A percentile compares a stretch with the other conserved stretches of the same genome.
These are phyloP conservation scores for Lacanobia oleracea DNA, from an alignment of 2,888 invertebrate genomes.

Conservation along the genomic window DNA sequence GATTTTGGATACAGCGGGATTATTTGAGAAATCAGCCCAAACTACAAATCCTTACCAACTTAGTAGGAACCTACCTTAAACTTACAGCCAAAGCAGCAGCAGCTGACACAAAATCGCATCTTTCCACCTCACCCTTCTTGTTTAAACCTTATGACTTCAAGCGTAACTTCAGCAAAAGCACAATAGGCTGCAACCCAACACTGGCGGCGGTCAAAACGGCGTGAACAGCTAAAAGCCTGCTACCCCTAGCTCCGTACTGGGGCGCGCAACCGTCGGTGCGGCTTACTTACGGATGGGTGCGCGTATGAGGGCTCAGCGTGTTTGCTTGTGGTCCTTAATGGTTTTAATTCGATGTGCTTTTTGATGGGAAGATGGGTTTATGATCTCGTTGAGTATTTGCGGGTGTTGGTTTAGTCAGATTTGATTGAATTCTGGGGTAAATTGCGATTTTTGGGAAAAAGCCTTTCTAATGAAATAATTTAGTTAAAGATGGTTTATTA, in stretches of 20 bases:
- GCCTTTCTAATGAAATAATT: not conserved
- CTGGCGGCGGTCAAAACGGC: conserved; percentile 65
- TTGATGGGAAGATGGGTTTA: conserved; percentile 22
- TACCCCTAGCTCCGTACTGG: conserved; percentile 35
- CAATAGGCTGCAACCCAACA: conserved; percentile 63
- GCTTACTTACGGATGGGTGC: conserved; percentile 64
- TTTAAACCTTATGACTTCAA: conserved; percentile 32
- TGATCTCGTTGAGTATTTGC: not conserved
- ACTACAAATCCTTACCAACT: not conserved
- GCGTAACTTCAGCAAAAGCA: conserved; percentile 42
- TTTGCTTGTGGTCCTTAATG: conserved; percentile 57
- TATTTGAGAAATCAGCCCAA: not conserved
- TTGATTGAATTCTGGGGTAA: not conserved
- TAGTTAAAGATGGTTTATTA: not conserved
- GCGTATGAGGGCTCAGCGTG: conserved; percentile 45
- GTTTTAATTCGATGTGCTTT: conserved; percentile 59
- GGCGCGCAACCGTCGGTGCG: conserved; percentile 62
- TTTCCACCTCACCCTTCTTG: conserved; percentile 3
- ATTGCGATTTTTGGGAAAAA: too few relatives aligned
- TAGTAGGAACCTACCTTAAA: not conserved
- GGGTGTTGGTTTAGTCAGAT: not conserved
- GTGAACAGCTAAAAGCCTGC: conserved; percentile 63
- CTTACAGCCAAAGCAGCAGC: not conserved
- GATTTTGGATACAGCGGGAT: not conserved
- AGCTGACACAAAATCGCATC: conserved; percentile 1